These are phyloP conservation scores for Nesidiocoris tenuis DNA, from an alignment of 2,888 invertebrate genomes.

Conservation along the genomic window DNA sequence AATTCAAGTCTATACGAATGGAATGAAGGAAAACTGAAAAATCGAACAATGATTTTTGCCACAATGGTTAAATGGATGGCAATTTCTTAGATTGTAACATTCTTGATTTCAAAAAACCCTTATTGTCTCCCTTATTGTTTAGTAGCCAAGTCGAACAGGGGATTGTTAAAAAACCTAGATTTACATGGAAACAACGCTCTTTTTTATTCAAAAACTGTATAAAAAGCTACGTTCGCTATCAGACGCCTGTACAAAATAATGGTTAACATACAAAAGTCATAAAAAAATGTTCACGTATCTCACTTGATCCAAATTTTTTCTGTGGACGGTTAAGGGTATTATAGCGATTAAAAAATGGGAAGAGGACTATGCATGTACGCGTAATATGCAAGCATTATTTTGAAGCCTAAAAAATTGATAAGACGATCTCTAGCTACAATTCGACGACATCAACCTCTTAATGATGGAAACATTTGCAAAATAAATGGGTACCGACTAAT, in stretches of 20 bases:
- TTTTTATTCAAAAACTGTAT: conserved; percentile 15
- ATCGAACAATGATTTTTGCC: no score
- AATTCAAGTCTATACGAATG: no score
- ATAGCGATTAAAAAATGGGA: background rate
- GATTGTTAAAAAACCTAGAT: background rate
- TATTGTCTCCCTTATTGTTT: conserved; percentile 38
- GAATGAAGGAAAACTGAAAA: no score
- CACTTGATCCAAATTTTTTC: conserved; percentile 28
- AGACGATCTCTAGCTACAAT: background rate
- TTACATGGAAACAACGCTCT: background rate
- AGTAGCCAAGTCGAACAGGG: no score
- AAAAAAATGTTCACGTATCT: conserved; percentile 23
- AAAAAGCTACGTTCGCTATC: conserved; percentile 32
- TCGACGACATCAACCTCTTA: background rate
- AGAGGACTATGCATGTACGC: conserved; percentile 1
- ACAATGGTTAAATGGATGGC: no score
- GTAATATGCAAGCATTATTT: no score
- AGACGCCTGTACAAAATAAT: conserved; percentile 22
- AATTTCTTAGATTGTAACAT: no score
- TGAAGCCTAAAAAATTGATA: no score
- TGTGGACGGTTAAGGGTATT: conserved; percentile 35
- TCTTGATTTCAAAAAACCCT: no score
- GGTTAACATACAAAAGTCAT: conserved; percentile 24
- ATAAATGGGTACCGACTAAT: background rate
- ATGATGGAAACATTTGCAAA: background rate